A percentile compares a stretch with the other conserved stretches of the same genome.
These are phyloP conservation scores for Diorhabda carinulata DNA, from an alignment of 1,140 invertebrate genomes.

Conservation along the genomic window DNA sequence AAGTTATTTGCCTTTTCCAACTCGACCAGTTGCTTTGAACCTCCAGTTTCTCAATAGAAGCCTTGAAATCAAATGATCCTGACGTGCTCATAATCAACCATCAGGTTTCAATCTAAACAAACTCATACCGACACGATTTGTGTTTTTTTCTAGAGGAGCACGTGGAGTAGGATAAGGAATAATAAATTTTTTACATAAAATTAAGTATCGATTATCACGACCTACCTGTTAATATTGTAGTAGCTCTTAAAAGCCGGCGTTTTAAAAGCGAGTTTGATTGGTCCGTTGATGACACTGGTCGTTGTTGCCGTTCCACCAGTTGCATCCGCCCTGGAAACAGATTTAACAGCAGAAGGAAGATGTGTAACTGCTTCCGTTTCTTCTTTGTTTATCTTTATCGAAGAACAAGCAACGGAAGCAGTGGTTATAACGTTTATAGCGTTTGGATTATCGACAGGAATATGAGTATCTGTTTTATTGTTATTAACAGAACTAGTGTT, in stretches of 20 bases:
- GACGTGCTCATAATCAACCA: no score
- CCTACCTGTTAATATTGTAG: conserved; percentile 44
- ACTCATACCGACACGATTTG: no score
- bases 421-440: conserved; percentile 45
- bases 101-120: no score
- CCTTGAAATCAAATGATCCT: no score
- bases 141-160: no score
- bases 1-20: no score
- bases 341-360: conserved; percentile 26
- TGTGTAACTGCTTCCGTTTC: conserved; percentile 15
- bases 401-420: conserved; percentile 31
- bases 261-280: conserved; percentile 46
- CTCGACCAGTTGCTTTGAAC: no score
- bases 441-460: conserved; percentile 42
- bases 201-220: neutral
- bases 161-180: no score
- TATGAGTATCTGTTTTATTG: neutral
- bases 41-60: no score
- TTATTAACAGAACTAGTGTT: conserved; percentile 8
- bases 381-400: conserved; percentile 20
- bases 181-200: neutral
- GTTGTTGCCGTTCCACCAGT: conserved; percentile 4
- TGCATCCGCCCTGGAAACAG: conserved; percentile 28
- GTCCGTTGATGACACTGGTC: conserved; percentile 41
- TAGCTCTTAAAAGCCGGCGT: conserved; percentile 44